Base-by-base conservation (phyloP, 2,113 vertebrate species). In the Oceanites oceanicus region DNA sequence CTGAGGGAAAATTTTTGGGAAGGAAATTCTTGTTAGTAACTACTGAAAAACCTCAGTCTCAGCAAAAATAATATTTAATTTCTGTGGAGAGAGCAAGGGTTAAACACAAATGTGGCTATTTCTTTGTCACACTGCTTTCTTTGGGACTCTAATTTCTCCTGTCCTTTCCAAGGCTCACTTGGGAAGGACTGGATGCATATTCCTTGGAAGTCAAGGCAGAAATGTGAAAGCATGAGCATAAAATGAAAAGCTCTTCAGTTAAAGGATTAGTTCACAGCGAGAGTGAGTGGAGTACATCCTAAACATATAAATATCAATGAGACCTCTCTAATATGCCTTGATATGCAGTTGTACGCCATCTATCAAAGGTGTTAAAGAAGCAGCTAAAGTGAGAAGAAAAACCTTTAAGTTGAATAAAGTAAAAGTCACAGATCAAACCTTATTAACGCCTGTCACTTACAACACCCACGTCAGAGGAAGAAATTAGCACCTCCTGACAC, bases 401-500 rank as follows among this genome's bases (percentile, higher is more conserved):
- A 84, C 63, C 44, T 50, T 70, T 11, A 50, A 65, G 22, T 21
- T 80, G 63, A 92, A 42, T 86, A 86, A 95, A 95, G 66, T 52
- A 88, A 68, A 97, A 95, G 87, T 78, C 88, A 92, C 61, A 83
- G 91, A 97, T 97, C 96, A 95, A 95, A 92, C 63, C 94, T 95
- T 93, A 97, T 95, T 97, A 97, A 90, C 0, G 0, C 90, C 83
- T 95, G 90, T 95, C 83, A n/a, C 75, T 97, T 96, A 71, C 38
- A 77, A 88, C 95, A 95, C 83, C 80, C 86, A 88, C 73, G 0
- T 76, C 75, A 93, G 59, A 91, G 80, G 93, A 93, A 94, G 90
- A 96, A 97, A 97, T 97, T 96, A 96, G n/a, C 86, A 89, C 83
- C 88, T 94, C 80, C 90, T 97, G 87, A 95, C 89, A 95, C 53